These are phyloP conservation scores for Scaptomyza graminum DNA, from an alignment of 1,140 invertebrate genomes.

Conservation along the genomic window DNA sequence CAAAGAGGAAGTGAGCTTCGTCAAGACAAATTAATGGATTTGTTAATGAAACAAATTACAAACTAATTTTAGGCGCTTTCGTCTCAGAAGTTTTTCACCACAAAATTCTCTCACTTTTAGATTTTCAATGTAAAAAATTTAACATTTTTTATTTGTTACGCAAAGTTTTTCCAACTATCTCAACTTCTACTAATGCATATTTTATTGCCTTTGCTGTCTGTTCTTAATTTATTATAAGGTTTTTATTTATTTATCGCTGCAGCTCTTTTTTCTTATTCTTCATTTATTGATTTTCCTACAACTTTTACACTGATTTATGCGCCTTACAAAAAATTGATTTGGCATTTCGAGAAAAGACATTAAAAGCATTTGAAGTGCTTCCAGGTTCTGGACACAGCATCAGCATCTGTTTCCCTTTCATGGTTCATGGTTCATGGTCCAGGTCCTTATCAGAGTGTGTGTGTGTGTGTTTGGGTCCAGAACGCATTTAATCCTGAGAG, in stretches of 20 bases:
- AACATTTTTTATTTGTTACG: neutral
- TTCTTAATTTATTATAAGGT: slow-evolving; percentile 54
- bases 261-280: neutral
- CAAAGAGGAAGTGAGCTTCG: slow-evolving; percentile 6
- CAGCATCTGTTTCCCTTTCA: neutral
- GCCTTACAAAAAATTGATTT: slow-evolving; percentile 69
- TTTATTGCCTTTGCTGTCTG: slow-evolving; percentile 45
- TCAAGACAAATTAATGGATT: slow-evolving; percentile 47
- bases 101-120: no score
- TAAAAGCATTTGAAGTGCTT: slow-evolving; percentile 58
- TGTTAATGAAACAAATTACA: slow-evolving; percentile 51
- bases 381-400: slow-evolving; percentile 38
- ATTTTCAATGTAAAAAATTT: no score
- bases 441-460: slow-evolving; percentile 27
- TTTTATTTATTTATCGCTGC: slow-evolving; percentile 45
- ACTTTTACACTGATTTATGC: slow-evolving; percentile 59
- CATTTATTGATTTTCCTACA: slow-evolving; percentile 42
- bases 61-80: slow-evolving; percentile 35
- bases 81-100: neutral
- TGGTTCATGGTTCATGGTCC: slow-evolving; percentile 14
- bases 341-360: slow-evolving; percentile 46
- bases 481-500: slow-evolving; percentile 36
- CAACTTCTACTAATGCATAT: slow-evolving; percentile 14
- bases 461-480: slow-evolving; percentile 10
- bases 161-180: neutral